phyloP scores from a whole-genome alignment of 2,797 vertebrate species.

The Enteromius trimaculatus region DNA sequence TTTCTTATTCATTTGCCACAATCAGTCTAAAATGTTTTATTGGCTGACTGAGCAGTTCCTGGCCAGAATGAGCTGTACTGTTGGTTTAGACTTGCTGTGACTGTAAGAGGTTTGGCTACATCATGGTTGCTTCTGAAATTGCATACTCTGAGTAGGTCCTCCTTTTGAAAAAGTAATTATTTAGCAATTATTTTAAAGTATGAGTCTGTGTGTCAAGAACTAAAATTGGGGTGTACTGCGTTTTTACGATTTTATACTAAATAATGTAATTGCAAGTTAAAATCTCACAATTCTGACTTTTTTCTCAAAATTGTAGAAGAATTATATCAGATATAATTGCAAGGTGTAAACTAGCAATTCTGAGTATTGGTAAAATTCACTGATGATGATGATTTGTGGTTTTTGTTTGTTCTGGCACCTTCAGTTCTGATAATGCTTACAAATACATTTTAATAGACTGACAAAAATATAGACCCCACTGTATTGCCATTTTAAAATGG shows the following conservation, averaged over 20 bases:
- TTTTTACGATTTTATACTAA: not conserved
- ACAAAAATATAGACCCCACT: too few relatives aligned
- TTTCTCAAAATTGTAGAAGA: too few relatives aligned
- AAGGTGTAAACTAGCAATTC: not conserved
- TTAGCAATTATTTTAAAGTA: not conserved
- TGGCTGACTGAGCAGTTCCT: not conserved
- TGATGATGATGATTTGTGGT: too few relatives aligned
- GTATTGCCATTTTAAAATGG: too few relatives aligned
- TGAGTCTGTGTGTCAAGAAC: not conserved
- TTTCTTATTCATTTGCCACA: not conserved
- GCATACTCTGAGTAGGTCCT: not conserved
- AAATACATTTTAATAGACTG: too few relatives aligned
- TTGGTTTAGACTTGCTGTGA: not conserved
- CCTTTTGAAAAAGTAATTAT: not conserved
- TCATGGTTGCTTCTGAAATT: not conserved
- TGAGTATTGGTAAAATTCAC: too few relatives aligned
- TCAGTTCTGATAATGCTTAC: too few relatives aligned
- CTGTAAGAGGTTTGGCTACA: not conserved
- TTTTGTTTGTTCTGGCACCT: too few relatives aligned
- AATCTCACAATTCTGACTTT: not conserved
- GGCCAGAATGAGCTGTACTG: not conserved
- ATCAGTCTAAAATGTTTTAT: not conserved
- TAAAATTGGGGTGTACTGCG: not conserved
- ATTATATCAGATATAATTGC: not conserved
- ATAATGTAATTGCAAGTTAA: not conserved